These are phyloP conservation scores for Laupala kohalensis DNA, from an alignment of 1,140 invertebrate species.

Conservation along the genomic window DNA sequence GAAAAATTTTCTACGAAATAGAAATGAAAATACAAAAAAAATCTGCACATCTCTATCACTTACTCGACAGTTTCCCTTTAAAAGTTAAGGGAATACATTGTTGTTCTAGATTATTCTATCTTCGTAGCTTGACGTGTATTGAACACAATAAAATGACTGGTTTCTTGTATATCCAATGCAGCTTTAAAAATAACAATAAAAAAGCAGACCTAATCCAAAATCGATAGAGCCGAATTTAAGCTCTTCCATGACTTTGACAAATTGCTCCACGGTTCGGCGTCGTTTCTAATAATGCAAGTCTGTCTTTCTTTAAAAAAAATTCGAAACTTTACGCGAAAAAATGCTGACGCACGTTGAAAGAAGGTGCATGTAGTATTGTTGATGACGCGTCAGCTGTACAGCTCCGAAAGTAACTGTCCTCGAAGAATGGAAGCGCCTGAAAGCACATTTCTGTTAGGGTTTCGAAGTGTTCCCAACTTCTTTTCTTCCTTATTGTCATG, in stretches of 20 bases:
- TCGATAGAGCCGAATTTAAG: not conserved
- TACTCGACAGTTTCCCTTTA: too few species aligned
- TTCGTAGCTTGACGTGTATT: too few species aligned
- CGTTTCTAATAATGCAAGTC: not conserved
- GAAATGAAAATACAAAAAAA: too few species aligned
- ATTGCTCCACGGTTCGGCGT: not conserved
- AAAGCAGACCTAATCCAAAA: not conserved
- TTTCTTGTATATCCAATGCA: not conserved
- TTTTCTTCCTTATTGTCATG: not conserved
- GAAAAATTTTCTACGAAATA: too few species aligned
- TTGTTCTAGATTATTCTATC: too few species aligned
- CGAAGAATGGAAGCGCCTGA: not conserved
- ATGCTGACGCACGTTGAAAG: not conserved
- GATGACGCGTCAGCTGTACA: not conserved
- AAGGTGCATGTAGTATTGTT: not conserved
- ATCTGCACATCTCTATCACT: too few species aligned
- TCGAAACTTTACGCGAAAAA: not conserved
- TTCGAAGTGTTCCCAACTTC: not conserved
- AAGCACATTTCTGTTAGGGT: not conserved
- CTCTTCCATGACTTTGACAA: not conserved
- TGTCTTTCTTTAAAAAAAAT: not conserved
- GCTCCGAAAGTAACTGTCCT: not conserved
- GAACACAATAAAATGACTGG: not conserved
- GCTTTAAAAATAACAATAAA: not conserved
- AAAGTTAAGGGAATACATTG: too few species aligned